These are phyloP conservation scores for Andrena fulva DNA, from an alignment of 2,888 invertebrate species.

Conservation along the genomic window DNA sequence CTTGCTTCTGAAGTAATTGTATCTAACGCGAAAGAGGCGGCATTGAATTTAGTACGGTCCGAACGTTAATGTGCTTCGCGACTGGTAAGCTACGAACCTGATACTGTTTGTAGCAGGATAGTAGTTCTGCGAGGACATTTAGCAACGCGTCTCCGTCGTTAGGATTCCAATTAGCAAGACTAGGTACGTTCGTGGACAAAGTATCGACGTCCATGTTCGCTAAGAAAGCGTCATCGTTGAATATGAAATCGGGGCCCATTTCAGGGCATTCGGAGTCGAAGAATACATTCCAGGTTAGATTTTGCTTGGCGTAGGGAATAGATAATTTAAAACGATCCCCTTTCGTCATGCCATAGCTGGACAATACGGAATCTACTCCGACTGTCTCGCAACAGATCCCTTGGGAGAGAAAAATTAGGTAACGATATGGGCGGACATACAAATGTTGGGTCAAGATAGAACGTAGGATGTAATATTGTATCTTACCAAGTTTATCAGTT, in stretches of 20 bases:
- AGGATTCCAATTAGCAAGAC: slow-evolving; percentile 89
- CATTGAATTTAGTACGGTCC: not conserved
- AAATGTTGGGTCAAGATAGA: not conserved
- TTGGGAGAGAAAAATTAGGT: slow-evolving; percentile 43
- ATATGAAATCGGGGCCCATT: slow-evolving; percentile 91
- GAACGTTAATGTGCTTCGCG: not conserved
- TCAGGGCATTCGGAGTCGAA: slow-evolving; percentile 88
- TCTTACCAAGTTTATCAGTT: slow-evolving; percentile 66
- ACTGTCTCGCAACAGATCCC: slow-evolving; percentile 68
- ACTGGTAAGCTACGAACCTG: slow-evolving; percentile 85
- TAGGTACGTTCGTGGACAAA: slow-evolving; percentile 86
- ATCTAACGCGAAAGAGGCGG: slow-evolving; percentile 41
- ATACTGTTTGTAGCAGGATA: slow-evolving; percentile 87
- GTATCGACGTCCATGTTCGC: slow-evolving; percentile 87
- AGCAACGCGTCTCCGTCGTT: slow-evolving; percentile 87
- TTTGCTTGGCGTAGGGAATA: slow-evolving; percentile 90
- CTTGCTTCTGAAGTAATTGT: slow-evolving; percentile 78
- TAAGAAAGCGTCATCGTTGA: slow-evolving; percentile 89
- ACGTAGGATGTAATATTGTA: not conserved
- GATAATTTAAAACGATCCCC: slow-evolving; percentile 87
- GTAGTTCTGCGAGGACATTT: slow-evolving; percentile 88
- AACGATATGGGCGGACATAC: not conserved
- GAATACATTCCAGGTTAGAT: slow-evolving; percentile 89
- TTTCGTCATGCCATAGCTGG: slow-evolving; percentile 77
- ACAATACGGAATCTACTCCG: slow-evolving; percentile 59